phyloP scores from a whole-genome alignment of 2,113 vertebrate species.

The Eudorcas thomsonii region DNA sequence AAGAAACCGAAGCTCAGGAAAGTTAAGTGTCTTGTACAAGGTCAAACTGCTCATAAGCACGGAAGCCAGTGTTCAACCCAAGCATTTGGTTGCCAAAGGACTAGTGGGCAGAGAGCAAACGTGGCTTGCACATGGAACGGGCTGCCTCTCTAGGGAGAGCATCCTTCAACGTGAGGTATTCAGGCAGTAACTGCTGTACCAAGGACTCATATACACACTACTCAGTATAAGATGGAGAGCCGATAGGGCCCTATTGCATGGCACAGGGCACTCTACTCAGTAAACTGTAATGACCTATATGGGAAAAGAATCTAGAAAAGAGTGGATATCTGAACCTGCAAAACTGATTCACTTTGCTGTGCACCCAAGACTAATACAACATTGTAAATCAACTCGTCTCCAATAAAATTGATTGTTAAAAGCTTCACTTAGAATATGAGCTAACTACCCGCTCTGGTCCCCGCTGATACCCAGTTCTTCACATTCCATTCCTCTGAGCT shows the following conservation, averaged over 20 bases:
- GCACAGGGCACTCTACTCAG: not conserved
- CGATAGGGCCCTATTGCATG: not conserved
- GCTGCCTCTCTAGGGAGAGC: not conserved
- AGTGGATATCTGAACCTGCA: not conserved
- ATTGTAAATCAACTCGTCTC: not conserved
- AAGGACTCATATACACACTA: not conserved
- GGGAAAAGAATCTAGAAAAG: not conserved
- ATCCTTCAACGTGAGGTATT: not conserved
- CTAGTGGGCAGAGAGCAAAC: not conserved
- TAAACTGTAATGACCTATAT: not conserved
- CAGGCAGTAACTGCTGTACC: not conserved
- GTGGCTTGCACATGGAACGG: not conserved
- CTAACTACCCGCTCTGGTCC: not conserved
- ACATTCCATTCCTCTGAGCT: not conserved
- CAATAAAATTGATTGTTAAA: not conserved
- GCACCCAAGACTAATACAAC: not conserved
- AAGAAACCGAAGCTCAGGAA: not conserved
- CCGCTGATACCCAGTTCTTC: not conserved
- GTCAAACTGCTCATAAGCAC: not conserved
- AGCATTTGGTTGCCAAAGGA: not conserved
- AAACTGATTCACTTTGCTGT: not conserved
- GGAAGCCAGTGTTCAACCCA: not conserved
- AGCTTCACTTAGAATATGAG: not conserved
- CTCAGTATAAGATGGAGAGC: not conserved
- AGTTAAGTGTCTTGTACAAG: not conserved